Conservation (phyloP, 2,888 invertebrate species). For the Helicoverpa assulta region DNA sequence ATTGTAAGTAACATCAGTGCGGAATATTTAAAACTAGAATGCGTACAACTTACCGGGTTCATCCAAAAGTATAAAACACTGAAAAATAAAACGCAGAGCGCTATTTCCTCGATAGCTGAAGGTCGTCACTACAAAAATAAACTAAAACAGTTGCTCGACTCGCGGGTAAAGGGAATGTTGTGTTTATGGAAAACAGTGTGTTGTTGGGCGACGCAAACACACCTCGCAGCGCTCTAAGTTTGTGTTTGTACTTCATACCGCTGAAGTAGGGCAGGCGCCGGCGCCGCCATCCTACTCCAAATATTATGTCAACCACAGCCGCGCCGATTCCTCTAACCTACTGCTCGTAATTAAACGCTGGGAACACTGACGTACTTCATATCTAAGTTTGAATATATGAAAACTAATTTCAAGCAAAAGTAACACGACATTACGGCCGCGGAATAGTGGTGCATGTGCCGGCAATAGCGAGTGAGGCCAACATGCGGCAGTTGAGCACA, state of each 20-base stretch:
- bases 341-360: slow-evolving; percentile 34
- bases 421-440: slow-evolving; percentile 18
- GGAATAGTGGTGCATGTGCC: slow-evolving; percentile 10
- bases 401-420: slow-evolving; percentile 37
- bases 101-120: slow-evolving; percentile 46
- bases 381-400: slow-evolving; percentile 11
- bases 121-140: slow-evolving; percentile 53
- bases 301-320: slow-evolving; percentile 32
- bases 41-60: slow-evolving; percentile 22
- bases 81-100: slow-evolving; percentile 29
- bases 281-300: slow-evolving; percentile 14
- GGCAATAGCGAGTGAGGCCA: slow-evolving; percentile 23
- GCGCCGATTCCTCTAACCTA: slow-evolving; percentile 11
- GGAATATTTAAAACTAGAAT: neutral
- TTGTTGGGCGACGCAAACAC: slow-evolving; percentile 43
- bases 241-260: slow-evolving; percentile 44
- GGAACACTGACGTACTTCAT: slow-evolving; percentile 5
- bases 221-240: slow-evolving; percentile 51
- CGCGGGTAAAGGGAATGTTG: slow-evolving; percentile 55
- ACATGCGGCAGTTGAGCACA: slow-evolving; percentile 47
- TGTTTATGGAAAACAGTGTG: slow-evolving; percentile 64
- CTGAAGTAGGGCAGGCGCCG: slow-evolving; percentile 24
- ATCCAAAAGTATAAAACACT: slow-evolving; percentile 39
- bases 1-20: too few species aligned
- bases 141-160: slow-evolving; percentile 34